Percentiles rank a stretch among this genome's conserved stretches.
Evolutionary conservation across 30 jellyfish, hydroid and myxozoan species (phyloP).

Genomic region (Cassiopea xamachana): DNA sequence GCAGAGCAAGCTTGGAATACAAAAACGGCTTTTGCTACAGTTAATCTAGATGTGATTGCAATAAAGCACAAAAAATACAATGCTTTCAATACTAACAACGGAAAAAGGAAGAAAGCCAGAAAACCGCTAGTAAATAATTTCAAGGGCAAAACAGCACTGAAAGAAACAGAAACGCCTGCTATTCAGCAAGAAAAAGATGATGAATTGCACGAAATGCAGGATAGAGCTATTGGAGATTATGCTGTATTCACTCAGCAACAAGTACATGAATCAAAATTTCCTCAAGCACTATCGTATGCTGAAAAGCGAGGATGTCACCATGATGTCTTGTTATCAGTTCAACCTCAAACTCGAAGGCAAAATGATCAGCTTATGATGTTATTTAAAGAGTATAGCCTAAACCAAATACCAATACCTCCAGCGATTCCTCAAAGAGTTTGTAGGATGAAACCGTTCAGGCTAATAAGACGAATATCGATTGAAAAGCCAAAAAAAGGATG

Average conservation of each 20-base stretch:
- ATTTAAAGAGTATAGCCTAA: slow-evolving; percentile 52
- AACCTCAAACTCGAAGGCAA: neutral
- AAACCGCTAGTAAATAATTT: neutral
- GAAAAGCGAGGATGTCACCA: slow-evolving; percentile 30
- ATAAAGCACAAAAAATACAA: neutral
- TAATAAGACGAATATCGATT: neutral
- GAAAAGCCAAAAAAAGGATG: slow-evolving; percentile 17
- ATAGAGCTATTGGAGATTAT: slow-evolving; percentile 26
- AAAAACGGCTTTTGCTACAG: neutral
- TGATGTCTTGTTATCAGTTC: neutral
- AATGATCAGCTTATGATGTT: slow-evolving; percentile 31
- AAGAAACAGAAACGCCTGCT: neutral
- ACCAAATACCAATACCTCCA: slow-evolving; percentile 69
- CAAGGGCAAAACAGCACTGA: neutral
- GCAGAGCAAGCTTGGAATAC: neutral
- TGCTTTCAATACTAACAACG: neutral
- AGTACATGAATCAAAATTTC: slow-evolving; percentile 28
- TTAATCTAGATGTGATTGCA: neutral
- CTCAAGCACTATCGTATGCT: slow-evolving; percentile 37
- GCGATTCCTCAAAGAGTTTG: slow-evolving; percentile 15
- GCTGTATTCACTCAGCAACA: slow-evolving; percentile 31
- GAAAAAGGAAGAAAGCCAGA: neutral
- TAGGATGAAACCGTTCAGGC: neutral
- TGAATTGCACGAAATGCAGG: neutral
- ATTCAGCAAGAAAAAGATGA: neutral